Conservation (phyloP, 2,113 vertebrate genomes). For the Peucedramus taeniatus region DNA sequence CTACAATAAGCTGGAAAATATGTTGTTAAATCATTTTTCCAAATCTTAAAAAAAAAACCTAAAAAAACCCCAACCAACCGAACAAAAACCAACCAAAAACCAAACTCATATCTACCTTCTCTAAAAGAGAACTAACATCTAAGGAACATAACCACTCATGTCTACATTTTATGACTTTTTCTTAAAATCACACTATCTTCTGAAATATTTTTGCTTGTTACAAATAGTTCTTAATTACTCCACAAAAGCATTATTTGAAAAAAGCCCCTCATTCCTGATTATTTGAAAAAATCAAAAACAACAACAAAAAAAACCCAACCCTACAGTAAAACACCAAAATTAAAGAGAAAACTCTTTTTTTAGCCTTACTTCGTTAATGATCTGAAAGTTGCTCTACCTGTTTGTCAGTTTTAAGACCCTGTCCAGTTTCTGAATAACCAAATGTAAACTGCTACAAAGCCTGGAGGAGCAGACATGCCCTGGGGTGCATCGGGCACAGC, state of each 20-base stretch:
- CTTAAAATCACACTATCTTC: background rate
- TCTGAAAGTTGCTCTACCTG: background rate
- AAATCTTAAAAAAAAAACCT: background rate
- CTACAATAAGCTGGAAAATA: background rate
- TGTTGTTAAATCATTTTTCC: background rate
- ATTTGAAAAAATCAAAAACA: too few relatives aligned
- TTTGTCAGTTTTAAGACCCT: background rate
- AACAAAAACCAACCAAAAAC: too few relatives aligned
- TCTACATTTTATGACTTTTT: background rate
- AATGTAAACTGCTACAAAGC: background rate
- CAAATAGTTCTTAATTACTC: background rate
- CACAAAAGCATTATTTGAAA: background rate
- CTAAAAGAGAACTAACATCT: background rate
- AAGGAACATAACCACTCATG: background rate
- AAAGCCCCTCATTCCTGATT: too few relatives aligned
- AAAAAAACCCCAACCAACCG: too few relatives aligned
- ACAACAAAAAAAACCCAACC: rapidly evolving
- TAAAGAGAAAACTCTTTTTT: background rate
- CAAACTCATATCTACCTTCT: background rate
- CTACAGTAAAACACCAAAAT: too few relatives aligned
- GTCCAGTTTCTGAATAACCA: background rate
- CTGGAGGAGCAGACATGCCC: rapidly evolving
- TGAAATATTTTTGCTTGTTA: background rate
- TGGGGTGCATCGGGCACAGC: too few relatives aligned
- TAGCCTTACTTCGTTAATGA: background rate